Evolutionary conservation across 2,888 invertebrate genomes (phyloP), one percentile per base, ranked within the genome.

Genomic region (Agriopis marginaria): DNA sequence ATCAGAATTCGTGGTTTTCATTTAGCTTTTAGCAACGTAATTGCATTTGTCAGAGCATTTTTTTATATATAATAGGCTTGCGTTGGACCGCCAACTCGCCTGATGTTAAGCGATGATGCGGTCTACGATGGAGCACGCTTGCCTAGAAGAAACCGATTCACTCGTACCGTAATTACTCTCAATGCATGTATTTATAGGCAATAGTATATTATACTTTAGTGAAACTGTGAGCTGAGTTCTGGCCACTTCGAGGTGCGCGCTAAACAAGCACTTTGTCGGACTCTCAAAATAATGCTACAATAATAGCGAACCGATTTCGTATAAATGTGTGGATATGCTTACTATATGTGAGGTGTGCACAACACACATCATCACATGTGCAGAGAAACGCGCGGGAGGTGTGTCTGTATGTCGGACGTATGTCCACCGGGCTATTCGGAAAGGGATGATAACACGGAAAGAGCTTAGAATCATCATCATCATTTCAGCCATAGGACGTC

Each of bases 371-470:
- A 39, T 32, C 54, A 39, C 39, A 11, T 23, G 23, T 45, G 55
- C 53, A 62, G 68, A 63, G 64, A 66, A 70, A 65, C 65, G 61
- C 65, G 63, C 47, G 68, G 72, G 75, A 76, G 76, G 75, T 76
- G 76, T 75, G 72, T 73, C 76, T 66, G 70, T 59, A 63, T 14
- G 55, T 72, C 59, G 40, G 17, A 51, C 47, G n/a, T 17, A 51
- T 17, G 9, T 17, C 17, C 17, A 7, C 42, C 9, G 14, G 56
- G 56, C 1, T 56, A 17, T 17, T 56, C 42, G 17, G 14, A 42
- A 40, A 56, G 44, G 56, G 17, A 55, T n/a, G n/a, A 11, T 55
- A 10, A 7, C 3, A 11, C 23, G 11, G n/a, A n/a, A n/a, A n/a
- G n/a, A n/a, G n/a, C n/a, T n/a, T n/a, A n/a, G n/a, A n/a, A n/a